Base-by-base conservation (phyloP, 2,888 invertebrate genomes). In the Hydrotaea cyrtoneurina region DNA sequence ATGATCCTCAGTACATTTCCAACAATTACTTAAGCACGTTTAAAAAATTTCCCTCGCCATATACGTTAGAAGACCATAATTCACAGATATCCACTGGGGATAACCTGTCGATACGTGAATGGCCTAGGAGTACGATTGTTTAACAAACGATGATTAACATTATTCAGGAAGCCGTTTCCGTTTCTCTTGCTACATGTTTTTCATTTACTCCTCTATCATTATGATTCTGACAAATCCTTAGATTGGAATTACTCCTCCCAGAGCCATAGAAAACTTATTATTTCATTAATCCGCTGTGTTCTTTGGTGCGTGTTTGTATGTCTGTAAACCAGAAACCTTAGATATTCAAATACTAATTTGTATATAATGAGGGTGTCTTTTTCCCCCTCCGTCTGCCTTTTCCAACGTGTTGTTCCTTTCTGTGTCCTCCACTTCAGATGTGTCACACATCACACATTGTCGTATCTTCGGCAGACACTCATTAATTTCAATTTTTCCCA, bases 401-500 rank as follows among this genome's bases (percentile, higher is more conserved):
- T 11, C n/a, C 1, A 53, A 66, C 81, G 53, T 81, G 66, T 46
- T 75, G 57, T n/a, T 78, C 64, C 64, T 78, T 31, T 62, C 78
- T 78, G 3, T 23, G 17, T 77, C 57, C 64, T 80, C n/a, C n/a
- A n/a, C 15, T 39, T 50, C 50, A 17, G 66, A 62, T 82, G 82
- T 82, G 82, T 80, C 85, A 85, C 74, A 79, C 82, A 79, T 74
- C 76, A 76, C 46, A 76, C 64, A 78, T 55, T 17, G 46, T 15
- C 50, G 23, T 77, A 62, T 77, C 82, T 78, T 74, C 64, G 66
- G 80, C 82, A 80, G 77, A 55, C 77, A 64, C 82, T 85, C 85
- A 85, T 85, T 85, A 82, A 85, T 85, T 85, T 85, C 69, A 80
- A 82, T 85, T 77, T 79, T 82, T 26, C 46, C 21, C n/a, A 64